A percentile compares a stretch with the other conserved stretches of the same genome.
Evolutionary conservation across 2,113 vertebrate species (phyloP).

Genomic region (Chloropsis hardwickii): DNA sequence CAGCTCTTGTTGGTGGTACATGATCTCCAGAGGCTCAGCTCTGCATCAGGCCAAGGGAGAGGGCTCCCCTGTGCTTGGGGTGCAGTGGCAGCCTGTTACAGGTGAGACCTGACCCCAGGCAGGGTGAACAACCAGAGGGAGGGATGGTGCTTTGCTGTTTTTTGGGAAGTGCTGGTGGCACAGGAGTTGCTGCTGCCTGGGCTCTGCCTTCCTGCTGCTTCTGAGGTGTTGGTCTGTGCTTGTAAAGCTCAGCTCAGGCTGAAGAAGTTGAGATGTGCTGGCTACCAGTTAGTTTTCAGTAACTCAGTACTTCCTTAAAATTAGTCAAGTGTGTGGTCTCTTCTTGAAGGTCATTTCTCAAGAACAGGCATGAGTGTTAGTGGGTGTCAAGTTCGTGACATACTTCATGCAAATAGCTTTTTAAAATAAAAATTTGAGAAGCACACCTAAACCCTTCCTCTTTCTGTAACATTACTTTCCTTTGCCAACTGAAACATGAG

Average conservation of each 20-base stretch:
- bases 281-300: conserved; percentile 5
- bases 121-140: not conserved
- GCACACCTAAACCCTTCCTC: not conserved
- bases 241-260: not conserved
- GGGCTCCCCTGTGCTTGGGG: not conserved
- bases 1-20: not conserved
- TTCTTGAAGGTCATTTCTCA: conserved; percentile 34
- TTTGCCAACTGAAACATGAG: not conserved
- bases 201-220: not conserved
- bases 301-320: conserved; percentile 70
- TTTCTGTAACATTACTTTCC: not conserved
- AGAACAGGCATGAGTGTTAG: not conserved
- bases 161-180: not conserved
- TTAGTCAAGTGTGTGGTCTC: conserved; percentile 31
- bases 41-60: not conserved
- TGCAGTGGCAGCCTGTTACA: not conserved
- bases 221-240: not conserved
- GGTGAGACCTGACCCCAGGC: not conserved
- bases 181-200: not conserved
- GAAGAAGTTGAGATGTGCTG: not conserved
- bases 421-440: conserved; percentile 54
- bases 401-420: conserved; percentile 62
- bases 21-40: not conserved
- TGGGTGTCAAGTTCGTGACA: conserved; percentile 27
- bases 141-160: not conserved